Conservation (phyloP, 30 jellyfish, hydroid and myxozoan species). For the Phacellophora camtschatica region DNA sequence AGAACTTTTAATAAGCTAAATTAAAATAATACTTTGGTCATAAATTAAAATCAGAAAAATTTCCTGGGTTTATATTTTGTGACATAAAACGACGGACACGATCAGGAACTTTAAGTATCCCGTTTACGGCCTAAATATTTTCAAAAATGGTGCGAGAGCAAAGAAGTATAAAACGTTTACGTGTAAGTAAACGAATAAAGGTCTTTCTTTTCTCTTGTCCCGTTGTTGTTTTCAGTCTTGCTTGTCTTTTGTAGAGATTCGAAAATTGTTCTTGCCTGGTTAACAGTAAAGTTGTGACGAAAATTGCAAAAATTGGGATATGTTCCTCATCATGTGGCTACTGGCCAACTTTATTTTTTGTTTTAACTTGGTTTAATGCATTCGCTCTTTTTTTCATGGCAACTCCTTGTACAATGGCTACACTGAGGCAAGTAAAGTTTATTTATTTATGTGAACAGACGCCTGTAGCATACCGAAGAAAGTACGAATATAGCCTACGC, state of each 20-base stretch:
- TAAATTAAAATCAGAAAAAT: too few relatives aligned
- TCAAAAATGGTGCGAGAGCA: too few relatives aligned
- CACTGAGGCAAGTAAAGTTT: conserved; percentile 9
- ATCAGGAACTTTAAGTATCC: too few relatives aligned
- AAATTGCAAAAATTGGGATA: conserved; percentile 18
- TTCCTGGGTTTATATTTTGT: too few relatives aligned
- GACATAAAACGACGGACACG: too few relatives aligned
- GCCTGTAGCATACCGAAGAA: too few relatives aligned
- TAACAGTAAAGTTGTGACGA: neutral
- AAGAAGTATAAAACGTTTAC: too few relatives aligned
- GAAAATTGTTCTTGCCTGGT: conserved; percentile 46
- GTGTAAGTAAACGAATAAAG: too few relatives aligned
- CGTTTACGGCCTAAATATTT: too few relatives aligned
- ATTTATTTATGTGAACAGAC: neutral
- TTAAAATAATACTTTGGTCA: too few relatives aligned
- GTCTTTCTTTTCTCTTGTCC: neutral
- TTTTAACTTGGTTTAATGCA: neutral
- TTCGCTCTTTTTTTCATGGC: conserved; percentile 1
- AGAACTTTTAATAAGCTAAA: too few relatives aligned
- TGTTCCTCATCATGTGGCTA: conserved; percentile 35
- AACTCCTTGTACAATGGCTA: conserved; percentile 42
- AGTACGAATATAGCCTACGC: too few relatives aligned
- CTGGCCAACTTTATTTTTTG: neutral
- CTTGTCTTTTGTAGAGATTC: conserved; percentile 3
- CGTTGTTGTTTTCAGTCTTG: neutral